Evolutionary conservation across 2,888 invertebrate species (phyloP).

Genomic region (Cephus pygmeus): DNA sequence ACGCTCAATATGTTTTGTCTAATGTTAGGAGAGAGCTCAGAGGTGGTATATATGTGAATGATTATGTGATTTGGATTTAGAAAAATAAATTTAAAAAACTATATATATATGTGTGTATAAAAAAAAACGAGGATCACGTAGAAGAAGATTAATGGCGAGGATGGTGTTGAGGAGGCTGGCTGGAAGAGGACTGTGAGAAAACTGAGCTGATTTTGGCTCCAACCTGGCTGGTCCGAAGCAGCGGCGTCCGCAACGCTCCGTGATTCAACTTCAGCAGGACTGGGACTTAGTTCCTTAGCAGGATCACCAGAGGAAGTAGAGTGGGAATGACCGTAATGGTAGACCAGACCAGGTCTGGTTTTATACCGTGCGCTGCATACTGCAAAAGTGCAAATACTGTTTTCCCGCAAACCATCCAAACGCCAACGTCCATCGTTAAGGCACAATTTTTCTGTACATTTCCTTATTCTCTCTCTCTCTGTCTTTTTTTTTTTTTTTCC

Average conservation of each 20-base stretch:
- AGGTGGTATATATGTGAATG: background rate
- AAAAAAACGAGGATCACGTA: conserved; percentile 9
- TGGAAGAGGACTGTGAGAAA: conserved; percentile 65
- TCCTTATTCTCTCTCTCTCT: conserved; percentile 29
- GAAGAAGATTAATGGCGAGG: background rate
- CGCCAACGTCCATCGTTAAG: conserved; percentile 58
- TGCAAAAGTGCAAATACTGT: conserved; percentile 71
- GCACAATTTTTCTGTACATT: conserved; percentile 38
- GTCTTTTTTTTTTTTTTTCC: conserved; percentile 1
- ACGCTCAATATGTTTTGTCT: conserved; percentile 30
- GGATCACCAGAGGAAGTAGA: conserved; percentile 67
- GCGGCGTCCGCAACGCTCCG: conserved; percentile 66
- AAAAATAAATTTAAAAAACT: conserved; percentile 17
- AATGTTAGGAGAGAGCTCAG: background rate
- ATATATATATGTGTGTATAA: conserved; percentile 21
- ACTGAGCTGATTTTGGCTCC: conserved; percentile 70
- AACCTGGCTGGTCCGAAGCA: conserved; percentile 68
- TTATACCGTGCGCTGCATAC: conserved; percentile 97
- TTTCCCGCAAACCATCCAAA: conserved; percentile 64
- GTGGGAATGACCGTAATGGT: conserved; percentile 95
- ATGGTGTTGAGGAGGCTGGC: conserved; percentile 65
- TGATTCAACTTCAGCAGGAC: conserved; percentile 66
- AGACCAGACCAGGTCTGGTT: conserved; percentile 94
- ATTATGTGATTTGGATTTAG: conserved; percentile 8
- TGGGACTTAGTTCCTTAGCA: conserved; percentile 67